Percentiles rank a stretch among this genome's conserved stretches.
phyloP scores from a whole-genome alignment of 2,888 invertebrate genomes.

The Lasioglossum calceatum region DNA sequence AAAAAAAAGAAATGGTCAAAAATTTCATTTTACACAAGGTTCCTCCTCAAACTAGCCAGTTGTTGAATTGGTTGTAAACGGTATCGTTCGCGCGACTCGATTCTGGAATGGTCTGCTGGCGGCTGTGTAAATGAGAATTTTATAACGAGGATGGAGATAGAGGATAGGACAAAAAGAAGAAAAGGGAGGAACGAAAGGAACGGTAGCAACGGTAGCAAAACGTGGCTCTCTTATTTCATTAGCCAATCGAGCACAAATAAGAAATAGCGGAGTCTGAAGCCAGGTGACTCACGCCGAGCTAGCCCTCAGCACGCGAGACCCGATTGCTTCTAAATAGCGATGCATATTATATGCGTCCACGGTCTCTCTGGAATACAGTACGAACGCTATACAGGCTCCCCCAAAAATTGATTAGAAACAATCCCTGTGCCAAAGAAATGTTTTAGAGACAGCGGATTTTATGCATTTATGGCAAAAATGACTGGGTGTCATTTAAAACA shows the following conservation, averaged over 20 bases:
- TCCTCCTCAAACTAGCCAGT: not conserved
- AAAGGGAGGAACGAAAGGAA: constrained; percentile 4
- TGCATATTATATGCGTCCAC: constrained; percentile 41
- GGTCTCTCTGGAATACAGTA: not conserved
- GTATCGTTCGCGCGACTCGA: not conserved
- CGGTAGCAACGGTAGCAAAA: not conserved
- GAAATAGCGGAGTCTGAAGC: constrained; percentile 37
- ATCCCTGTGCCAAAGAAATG: rapidly evolving
- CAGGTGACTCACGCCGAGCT: constrained; percentile 54
- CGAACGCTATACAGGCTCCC: not conserved
- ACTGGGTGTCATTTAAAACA: too few species aligned
- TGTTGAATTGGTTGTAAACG: constrained; percentile 35
- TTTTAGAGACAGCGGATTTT: too few species aligned
- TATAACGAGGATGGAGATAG: constrained; percentile 11
- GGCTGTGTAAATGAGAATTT: constrained; percentile 34
- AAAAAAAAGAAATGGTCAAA: too few species aligned
- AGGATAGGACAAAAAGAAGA: not conserved
- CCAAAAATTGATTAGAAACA: not conserved
- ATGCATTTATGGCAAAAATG: too few species aligned
- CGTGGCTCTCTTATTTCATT: constrained; percentile 40
- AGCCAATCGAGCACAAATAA: constrained; percentile 52
- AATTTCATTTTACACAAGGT: too few species aligned
- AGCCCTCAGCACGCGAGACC: constrained; percentile 45
- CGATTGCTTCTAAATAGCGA: constrained; percentile 58
- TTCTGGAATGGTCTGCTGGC: not conserved